These are phyloP conservation scores for Pseudococcus longispinus DNA, from an alignment of 2,888 invertebrate species.

Conservation along the genomic window DNA sequence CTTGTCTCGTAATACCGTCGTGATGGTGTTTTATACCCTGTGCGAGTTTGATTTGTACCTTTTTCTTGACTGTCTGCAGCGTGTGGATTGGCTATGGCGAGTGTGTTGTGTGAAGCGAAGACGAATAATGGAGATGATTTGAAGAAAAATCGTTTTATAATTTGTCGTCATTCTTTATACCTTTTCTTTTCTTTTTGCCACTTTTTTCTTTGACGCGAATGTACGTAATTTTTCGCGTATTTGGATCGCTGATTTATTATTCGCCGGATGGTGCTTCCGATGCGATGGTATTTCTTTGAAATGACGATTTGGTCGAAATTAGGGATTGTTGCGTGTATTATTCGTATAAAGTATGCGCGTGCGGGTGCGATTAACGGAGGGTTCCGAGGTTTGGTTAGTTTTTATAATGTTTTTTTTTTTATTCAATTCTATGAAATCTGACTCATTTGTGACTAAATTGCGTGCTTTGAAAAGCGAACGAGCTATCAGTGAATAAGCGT, in stretches of 20 bases:
- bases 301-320: background rate
- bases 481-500: too few relatives aligned
- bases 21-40: background rate
- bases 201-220: background rate
- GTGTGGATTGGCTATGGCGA: background rate
- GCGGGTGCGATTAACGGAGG: too few relatives aligned
- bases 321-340: too few relatives aligned
- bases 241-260: background rate
- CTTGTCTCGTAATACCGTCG: background rate
- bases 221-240: background rate
- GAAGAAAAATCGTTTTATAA: conserved; percentile 34
- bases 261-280: background rate
- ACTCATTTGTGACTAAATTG: too few relatives aligned
- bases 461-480: too few relatives aligned
- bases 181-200: background rate
- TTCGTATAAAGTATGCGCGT: too few relatives aligned
- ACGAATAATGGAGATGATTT: conserved; percentile 3
- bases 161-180: background rate
- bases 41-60: background rate
- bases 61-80: background rate
- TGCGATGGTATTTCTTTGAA: background rate
- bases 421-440: too few relatives aligned
- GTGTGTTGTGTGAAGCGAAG: background rate
- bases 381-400: too few relatives aligned
- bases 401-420: too few relatives aligned